Evolutionary conservation across 2,888 invertebrate species (phyloP).

Genomic region (Keiferia lycopersicella): DNA sequence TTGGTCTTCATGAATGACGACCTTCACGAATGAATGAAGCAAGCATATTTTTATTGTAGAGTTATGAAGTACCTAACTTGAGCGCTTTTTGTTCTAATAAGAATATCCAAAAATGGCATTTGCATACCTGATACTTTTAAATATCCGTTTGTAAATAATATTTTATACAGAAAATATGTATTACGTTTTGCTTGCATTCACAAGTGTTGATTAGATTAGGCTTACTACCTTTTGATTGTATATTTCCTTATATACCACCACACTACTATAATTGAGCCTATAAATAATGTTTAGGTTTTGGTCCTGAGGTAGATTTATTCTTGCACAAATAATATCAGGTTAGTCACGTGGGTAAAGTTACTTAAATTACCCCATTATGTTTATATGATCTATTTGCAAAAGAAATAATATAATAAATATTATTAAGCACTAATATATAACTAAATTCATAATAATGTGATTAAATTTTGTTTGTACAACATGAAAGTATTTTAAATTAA

Average conservation of each 20-base stretch:
- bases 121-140: too few species aligned
- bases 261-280: not conserved
- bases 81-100: too few species aligned
- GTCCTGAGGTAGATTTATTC: slow-evolving; percentile 66
- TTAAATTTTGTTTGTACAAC: too few species aligned
- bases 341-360: not conserved
- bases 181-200: too few species aligned
- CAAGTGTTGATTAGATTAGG: not conserved
- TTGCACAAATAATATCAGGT: not conserved
- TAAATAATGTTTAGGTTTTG: slow-evolving; percentile 37
- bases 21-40: too few species aligned
- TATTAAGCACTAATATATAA: not conserved
- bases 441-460: not conserved
- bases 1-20: too few species aligned
- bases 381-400: not conserved
- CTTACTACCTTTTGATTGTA: not conserved
- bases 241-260: not conserved
- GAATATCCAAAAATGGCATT: too few species aligned
- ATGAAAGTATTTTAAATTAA: not conserved
- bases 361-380: not conserved
- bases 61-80: too few species aligned
- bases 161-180: too few species aligned
- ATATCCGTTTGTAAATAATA: too few species aligned
- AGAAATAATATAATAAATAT: not conserved
- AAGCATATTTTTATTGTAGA: too few species aligned